Evolutionary conservation across 37 sponge, comb jelly and placozoan genomes (phyloP), one percentile per base, ranked within the genome.

Genomic region (Spongilla lacustris): DNA sequence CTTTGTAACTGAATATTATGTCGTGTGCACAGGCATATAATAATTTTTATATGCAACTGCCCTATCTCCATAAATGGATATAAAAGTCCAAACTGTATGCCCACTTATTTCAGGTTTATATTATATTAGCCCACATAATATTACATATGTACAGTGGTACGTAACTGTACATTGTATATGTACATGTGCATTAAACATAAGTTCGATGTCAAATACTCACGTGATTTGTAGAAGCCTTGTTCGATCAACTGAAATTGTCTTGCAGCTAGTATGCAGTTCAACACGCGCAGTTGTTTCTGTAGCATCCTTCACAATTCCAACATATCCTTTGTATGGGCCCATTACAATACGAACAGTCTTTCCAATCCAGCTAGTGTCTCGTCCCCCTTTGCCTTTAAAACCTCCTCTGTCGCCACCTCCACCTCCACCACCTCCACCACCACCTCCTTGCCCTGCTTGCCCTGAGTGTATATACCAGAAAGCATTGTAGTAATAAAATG

Each of bases 221-320:
- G 84, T 75, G 9, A 87, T 78, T 13, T 26, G n/a, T 12, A 30
- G 26, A 0, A 91, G 79, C 30, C 92, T 82, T 23, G 32, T 73
- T 34, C 83, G 48, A 73, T 98, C 98, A 28, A 98, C 98, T 49
- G 96, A 92, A 48, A 98, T 98, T 21, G 95, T 96, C 50, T 96
- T 92, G 70, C 96, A 95, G 74, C 80, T 91, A 37, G 96, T 84
- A 85, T 98, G 99, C 30, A 98, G 90, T 83, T 98, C 99, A 36
- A 98, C 92, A 24, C 99, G 73, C 0, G 95, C 99, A 38, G 98
- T 95, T 14, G 88, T 82, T 35, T 98, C 99, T 36, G 99, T 98
- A 24, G 96, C 94, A 72, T 98, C 99, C 82, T 95, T 97, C 26
- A 97, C 97, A 23, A 98, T 98, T n/a, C 99, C 99, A 31, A 98